phyloP scores from a whole-genome alignment of 2,113 vertebrate genomes.

The Thunnus maccoyii region DNA sequence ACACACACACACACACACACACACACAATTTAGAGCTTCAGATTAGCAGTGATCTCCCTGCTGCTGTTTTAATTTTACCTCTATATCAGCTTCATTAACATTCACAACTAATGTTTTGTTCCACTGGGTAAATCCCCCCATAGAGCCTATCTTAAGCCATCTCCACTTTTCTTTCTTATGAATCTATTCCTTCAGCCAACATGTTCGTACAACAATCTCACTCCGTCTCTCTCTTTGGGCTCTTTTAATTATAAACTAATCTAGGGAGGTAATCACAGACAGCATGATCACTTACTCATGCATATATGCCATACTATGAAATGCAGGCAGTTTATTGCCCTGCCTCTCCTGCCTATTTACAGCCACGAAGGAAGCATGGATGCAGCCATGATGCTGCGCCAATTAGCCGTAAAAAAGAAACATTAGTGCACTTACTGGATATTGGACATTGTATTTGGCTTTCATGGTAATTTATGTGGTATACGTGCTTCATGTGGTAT shows the following conservation, averaged over 20 bases:
- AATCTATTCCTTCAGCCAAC: slow-evolving; percentile 24
- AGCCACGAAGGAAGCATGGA: slow-evolving; percentile 28
- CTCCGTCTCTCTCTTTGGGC: slow-evolving; percentile 22
- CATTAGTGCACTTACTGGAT: slow-evolving; percentile 28
- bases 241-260: slow-evolving; percentile 75
- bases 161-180: slow-evolving; percentile 39
- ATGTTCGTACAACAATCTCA: slow-evolving; percentile 16
- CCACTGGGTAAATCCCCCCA: slow-evolving; percentile 47
- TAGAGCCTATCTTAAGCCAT: slow-evolving; percentile 51
- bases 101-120: slow-evolving; percentile 55
- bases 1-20: background rate
- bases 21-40: slow-evolving; percentile 1
- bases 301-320: slow-evolving; percentile 35
- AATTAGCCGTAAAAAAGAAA: slow-evolving; percentile 53
- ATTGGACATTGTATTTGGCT: background rate
- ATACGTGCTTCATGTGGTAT: background rate
- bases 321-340: slow-evolving; percentile 40
- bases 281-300: slow-evolving; percentile 52
- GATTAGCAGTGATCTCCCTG: slow-evolving; percentile 34
- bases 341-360: slow-evolving; percentile 36
- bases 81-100: slow-evolving; percentile 59
- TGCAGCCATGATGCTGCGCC: slow-evolving; percentile 32
- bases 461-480: background rate
- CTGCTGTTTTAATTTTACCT: slow-evolving; percentile 53
- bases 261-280: slow-evolving; percentile 67